These are phyloP conservation scores for Nematostella vectensis DNA, from an alignment of 92 coral and sea anemone genomes.

Conservation along the genomic window DNA sequence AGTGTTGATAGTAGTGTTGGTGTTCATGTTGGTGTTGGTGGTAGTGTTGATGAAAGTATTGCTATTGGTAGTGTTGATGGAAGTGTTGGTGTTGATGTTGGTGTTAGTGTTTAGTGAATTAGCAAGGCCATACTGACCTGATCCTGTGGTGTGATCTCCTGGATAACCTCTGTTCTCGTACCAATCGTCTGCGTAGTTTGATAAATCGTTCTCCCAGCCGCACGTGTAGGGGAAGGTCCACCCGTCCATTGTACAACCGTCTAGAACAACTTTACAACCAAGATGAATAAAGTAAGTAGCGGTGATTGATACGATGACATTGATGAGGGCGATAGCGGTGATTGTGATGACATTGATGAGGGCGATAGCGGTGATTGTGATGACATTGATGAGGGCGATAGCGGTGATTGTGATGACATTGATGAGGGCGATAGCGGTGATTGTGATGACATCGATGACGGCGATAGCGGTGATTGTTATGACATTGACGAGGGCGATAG, in stretches of 20 bases:
- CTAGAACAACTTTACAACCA: background rate
- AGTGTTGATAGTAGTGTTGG: background rate
- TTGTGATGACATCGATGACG: too few relatives aligned
- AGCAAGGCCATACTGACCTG: background rate
- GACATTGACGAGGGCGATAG: too few relatives aligned
- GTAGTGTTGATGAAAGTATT: background rate
- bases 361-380: too few relatives aligned
- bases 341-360: too few relatives aligned
- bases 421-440: too few relatives aligned
- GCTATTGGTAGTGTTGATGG: background rate
- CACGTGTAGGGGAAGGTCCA: slow-evolving; percentile 9
- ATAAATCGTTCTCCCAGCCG: slow-evolving; percentile 43
- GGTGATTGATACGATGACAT: too few relatives aligned
- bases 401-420: too few relatives aligned
- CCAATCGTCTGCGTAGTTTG: slow-evolving; percentile 5
- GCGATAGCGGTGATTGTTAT: too few relatives aligned
- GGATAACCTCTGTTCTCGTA: background rate
- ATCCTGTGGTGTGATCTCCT: background rate
- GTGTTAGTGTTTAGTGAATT: too few relatives aligned
- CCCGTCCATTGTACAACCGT: slow-evolving; percentile 10
- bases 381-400: too few relatives aligned
- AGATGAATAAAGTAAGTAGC: too few relatives aligned
- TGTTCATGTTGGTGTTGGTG: background rate
- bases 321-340: too few relatives aligned
- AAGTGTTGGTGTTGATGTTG: background rate